Evolutionary conservation across 2,888 invertebrate genomes (phyloP).

Genomic region (Agrotis puta): DNA sequence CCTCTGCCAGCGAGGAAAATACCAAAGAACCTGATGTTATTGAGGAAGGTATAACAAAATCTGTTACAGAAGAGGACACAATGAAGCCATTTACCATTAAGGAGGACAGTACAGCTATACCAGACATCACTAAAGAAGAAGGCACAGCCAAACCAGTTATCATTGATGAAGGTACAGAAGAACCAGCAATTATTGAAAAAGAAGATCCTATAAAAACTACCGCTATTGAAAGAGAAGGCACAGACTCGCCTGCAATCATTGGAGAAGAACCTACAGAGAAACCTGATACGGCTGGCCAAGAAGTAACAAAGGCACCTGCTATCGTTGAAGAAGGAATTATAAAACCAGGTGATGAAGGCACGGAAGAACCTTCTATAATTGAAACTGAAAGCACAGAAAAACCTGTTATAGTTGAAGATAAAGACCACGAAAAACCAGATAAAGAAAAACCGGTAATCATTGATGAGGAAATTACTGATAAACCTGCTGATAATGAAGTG

Average conservation of each 20-base stretch:
- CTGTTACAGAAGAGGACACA: slow-evolving; percentile 13
- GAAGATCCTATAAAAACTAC: slow-evolving; percentile 11
- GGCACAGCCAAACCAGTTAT: slow-evolving; percentile 35
- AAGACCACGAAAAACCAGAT: slow-evolving; percentile 28
- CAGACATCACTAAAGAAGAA: slow-evolving; percentile 23
- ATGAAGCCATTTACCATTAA: slow-evolving; percentile 32
- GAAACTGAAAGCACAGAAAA: slow-evolving; percentile 17
- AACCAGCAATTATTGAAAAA: slow-evolving; percentile 26
- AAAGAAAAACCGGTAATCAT: slow-evolving; percentile 26
- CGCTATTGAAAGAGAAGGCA: slow-evolving; percentile 22
- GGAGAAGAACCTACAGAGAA: slow-evolving; percentile 32
- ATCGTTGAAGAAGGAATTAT: slow-evolving; percentile 12
- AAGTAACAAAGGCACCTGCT: slow-evolving; percentile 17
- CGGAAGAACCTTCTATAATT: slow-evolving; percentile 4
- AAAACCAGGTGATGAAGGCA: slow-evolving; percentile 14
- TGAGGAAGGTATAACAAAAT: slow-evolving; percentile 21
- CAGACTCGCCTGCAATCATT: slow-evolving; percentile 17
- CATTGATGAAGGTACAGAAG: slow-evolving; percentile 40
- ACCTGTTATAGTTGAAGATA: background rate
- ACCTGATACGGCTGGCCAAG: slow-evolving; percentile 15
- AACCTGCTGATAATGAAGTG: slow-evolving; percentile 17
- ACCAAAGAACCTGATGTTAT: slow-evolving; percentile 20
- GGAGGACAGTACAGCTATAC: slow-evolving; percentile 36
- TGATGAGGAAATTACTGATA: slow-evolving; percentile 27
- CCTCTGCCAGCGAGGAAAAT: slow-evolving; percentile 5